Percentiles rank a stretch among this genome's conserved stretches.
phyloP scores from a whole-genome alignment of 2,888 invertebrate species.

The Carterocephalus palaemon region DNA sequence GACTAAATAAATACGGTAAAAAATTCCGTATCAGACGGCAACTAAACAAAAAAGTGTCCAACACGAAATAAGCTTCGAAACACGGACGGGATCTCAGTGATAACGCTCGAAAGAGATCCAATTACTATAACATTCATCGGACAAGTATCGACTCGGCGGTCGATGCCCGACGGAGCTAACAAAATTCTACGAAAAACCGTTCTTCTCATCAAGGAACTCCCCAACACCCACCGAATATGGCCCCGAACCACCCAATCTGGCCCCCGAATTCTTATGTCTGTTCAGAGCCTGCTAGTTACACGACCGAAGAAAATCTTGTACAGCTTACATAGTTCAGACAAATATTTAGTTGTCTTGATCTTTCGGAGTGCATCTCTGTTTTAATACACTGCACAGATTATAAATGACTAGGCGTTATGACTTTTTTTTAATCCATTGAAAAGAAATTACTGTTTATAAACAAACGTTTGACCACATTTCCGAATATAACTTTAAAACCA shows the following conservation, averaged over 20 bases:
- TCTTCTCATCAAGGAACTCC: constrained; percentile 73
- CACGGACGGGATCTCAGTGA: constrained; percentile 19
- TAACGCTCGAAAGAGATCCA: constrained; percentile 43
- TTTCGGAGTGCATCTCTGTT: no score
- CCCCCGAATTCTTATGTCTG: constrained; percentile 69
- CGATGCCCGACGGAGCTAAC: constrained; percentile 68
- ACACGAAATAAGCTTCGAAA: constrained; percentile 15
- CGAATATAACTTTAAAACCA: no score
- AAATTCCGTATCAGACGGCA: not conserved
- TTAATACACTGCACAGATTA: not conserved
- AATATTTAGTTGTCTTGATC: no score
- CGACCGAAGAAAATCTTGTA: constrained; percentile 11
- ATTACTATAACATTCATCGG: constrained; percentile 71
- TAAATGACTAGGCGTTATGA: no score
- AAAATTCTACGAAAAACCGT: constrained; percentile 76
- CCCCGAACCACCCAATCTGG: constrained; percentile 65
- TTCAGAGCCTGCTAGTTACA: constrained; percentile 26
- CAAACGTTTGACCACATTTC: no score
- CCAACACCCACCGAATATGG: constrained; percentile 67
- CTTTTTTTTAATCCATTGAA: no score
- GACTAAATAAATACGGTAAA: not conserved
- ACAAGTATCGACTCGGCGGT: constrained; percentile 68
- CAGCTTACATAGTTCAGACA: constrained; percentile 1
- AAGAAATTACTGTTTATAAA: no score
- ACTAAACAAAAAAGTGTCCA: constrained; percentile 8